Evolutionary conservation across 2,888 invertebrate genomes (phyloP).

Genomic region (Cotesia congregata): DNA sequence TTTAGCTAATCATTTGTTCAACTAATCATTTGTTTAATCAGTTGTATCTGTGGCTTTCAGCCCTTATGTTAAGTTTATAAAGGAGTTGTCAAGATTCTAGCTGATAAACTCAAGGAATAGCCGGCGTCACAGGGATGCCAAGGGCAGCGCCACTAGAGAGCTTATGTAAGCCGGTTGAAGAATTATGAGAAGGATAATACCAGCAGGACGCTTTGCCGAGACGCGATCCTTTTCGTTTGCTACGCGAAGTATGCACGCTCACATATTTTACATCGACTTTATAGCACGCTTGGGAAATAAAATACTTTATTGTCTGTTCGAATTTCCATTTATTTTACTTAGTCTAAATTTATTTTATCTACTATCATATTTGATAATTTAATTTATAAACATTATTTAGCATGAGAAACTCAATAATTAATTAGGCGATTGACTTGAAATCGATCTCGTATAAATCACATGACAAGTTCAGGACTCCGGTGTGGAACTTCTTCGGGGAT

Average conservation of each 20-base stretch:
- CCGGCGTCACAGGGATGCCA: slow-evolving; percentile 37
- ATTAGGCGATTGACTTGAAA: slow-evolving; percentile 64
- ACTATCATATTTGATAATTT: background rate
- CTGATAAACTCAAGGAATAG: slow-evolving; percentile 26
- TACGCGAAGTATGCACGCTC: slow-evolving; percentile 36
- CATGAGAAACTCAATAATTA: slow-evolving; percentile 52
- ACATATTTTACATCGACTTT: slow-evolving; percentile 36
- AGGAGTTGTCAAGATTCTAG: slow-evolving; percentile 42
- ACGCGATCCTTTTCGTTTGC: slow-evolving; percentile 22
- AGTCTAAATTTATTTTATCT: background rate
- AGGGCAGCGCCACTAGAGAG: slow-evolving; percentile 49
- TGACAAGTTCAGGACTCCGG: slow-evolving; percentile 52
- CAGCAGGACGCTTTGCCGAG: slow-evolving; percentile 45
- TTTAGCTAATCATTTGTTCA: too few relatives aligned
- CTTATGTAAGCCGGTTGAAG: slow-evolving; percentile 60
- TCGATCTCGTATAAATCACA: slow-evolving; percentile 66
- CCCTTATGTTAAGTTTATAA: slow-evolving; percentile 60
- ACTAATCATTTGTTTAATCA: too few relatives aligned
- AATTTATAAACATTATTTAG: background rate
- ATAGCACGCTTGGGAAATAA: slow-evolving; percentile 29
- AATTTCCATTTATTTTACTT: slow-evolving; percentile 34
- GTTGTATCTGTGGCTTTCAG: slow-evolving; percentile 54
- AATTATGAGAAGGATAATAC: slow-evolving; percentile 63
- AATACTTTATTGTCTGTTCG: slow-evolving; percentile 26
- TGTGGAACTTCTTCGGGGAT: slow-evolving; percentile 21